A percentile compares a stretch with the other conserved stretches of the same genome.
These are phyloP conservation scores for Fragum fragum DNA, from an alignment of 2,888 invertebrate genomes.

Conservation along the genomic window DNA sequence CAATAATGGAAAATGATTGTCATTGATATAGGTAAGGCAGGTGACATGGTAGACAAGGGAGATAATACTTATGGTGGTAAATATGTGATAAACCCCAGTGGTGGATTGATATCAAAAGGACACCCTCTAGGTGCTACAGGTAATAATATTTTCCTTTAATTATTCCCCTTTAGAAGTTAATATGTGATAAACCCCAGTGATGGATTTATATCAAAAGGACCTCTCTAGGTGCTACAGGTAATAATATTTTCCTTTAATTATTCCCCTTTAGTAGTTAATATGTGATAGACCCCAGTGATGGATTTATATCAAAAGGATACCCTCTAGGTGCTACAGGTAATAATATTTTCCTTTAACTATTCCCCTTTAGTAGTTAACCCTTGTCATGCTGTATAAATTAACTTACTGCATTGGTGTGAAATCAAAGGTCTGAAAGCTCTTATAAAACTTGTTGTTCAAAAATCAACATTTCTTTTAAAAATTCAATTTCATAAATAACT, in stretches of 20 bases:
- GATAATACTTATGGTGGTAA: constrained; percentile 99
- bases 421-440: no score
- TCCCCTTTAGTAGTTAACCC: constrained; percentile 98
- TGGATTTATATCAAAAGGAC: constrained; percentile 99
- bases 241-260: no score
- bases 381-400: no score
- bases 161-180: constrained; percentile 97
- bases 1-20: no score
- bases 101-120: constrained; percentile 99
- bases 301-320: constrained; percentile 99
- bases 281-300: constrained; percentile 99
- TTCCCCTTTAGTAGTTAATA: constrained; percentile 98
- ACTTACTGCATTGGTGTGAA: no score
- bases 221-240: constrained; percentile 97
- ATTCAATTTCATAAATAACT: no score
- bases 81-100: constrained; percentile 99
- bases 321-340: constrained; percentile 97
- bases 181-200: constrained; percentile 99
- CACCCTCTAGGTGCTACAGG: constrained; percentile 99
- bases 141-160: no score
- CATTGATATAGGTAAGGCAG: constrained; percentile 92
- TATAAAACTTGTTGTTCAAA: no score
- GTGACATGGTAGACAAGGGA: constrained; percentile 96
- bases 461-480: no score
- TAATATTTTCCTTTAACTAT: no score